These are phyloP conservation scores for Sclerurus mexicanus DNA, from an alignment of 2,113 vertebrate species.

Conservation along the genomic window DNA sequence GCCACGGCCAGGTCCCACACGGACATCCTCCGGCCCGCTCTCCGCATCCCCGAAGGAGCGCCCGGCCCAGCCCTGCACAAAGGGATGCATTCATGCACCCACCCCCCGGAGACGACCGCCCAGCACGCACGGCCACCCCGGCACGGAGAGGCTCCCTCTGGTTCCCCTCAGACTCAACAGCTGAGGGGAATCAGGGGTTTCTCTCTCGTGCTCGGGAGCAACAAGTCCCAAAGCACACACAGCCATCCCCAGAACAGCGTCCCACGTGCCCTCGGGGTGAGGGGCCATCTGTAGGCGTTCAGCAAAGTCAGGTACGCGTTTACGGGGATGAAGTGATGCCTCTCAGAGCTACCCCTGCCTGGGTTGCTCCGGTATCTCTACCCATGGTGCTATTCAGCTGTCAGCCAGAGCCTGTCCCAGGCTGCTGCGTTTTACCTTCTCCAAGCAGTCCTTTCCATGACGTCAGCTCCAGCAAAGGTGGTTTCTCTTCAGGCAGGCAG, in stretches of 20 bases:
- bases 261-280: rapidly evolving
- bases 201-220: background rate
- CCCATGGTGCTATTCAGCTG: background rate
- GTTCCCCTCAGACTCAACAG: background rate
- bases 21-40: rapidly evolving
- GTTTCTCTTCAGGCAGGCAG: background rate
- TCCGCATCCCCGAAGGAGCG: background rate
- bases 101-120: rapidly evolving
- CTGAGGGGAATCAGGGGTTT: rapidly evolving
- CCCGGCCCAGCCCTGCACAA: background rate
- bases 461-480: background rate
- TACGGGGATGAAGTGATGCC: rapidly evolving
- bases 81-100: background rate
- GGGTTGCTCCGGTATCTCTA: background rate
- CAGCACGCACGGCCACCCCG: rapidly evolving
- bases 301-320: rapidly evolving
- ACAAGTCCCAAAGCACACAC: background rate
- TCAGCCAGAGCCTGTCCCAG: background rate
- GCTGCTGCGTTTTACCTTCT: rapidly evolving
- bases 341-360: background rate
- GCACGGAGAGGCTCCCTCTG: rapidly evolving
- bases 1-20: background rate
- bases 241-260: rapidly evolving
- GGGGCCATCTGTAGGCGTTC: rapidly evolving
- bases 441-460: rapidly evolving